phyloP scores from a whole-genome alignment of 2,888 invertebrate species.

The Tetragnatha montana region DNA sequence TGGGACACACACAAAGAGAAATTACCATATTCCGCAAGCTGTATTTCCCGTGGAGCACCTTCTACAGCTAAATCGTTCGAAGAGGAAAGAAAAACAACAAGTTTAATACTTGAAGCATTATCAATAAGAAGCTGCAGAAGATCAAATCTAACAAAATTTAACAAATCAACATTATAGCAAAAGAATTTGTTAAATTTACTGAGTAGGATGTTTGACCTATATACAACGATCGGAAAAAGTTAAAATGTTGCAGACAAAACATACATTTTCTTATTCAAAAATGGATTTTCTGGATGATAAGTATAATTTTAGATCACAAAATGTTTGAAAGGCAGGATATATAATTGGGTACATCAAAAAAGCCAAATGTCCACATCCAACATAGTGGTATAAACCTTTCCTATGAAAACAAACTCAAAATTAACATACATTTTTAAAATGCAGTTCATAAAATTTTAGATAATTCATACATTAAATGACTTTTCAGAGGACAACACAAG shows the following conservation, averaged over 20 bases:
- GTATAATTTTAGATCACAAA: too few relatives aligned
- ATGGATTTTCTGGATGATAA: background rate
- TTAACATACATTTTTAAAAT: too few relatives aligned
- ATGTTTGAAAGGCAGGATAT: too few relatives aligned
- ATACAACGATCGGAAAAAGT: background rate
- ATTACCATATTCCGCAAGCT: conserved; percentile 66
- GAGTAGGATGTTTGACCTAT: background rate
- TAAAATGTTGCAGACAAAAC: background rate
- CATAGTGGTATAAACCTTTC: too few relatives aligned
- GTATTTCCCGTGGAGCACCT: conserved; percentile 55
- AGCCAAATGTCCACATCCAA: too few relatives aligned
- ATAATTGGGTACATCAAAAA: too few relatives aligned
- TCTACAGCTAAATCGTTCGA: conserved; percentile 36
- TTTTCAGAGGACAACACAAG: too few relatives aligned
- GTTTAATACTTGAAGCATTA: conserved; percentile 22
- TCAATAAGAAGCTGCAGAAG: conserved; percentile 24
- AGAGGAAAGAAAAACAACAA: conserved; percentile 30
- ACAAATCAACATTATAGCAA: conserved; percentile 15
- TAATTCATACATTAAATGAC: too few relatives aligned
- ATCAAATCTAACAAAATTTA: conserved; percentile 36
- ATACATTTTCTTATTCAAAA: background rate
- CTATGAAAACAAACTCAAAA: too few relatives aligned
- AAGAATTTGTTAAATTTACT: conserved; percentile 23
- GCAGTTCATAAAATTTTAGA: too few relatives aligned
- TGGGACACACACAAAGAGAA: conserved; percentile 34